These are phyloP conservation scores for Sarcophaga caerulescens DNA, from an alignment of 2,888 invertebrate genomes.

Conservation along the genomic window DNA sequence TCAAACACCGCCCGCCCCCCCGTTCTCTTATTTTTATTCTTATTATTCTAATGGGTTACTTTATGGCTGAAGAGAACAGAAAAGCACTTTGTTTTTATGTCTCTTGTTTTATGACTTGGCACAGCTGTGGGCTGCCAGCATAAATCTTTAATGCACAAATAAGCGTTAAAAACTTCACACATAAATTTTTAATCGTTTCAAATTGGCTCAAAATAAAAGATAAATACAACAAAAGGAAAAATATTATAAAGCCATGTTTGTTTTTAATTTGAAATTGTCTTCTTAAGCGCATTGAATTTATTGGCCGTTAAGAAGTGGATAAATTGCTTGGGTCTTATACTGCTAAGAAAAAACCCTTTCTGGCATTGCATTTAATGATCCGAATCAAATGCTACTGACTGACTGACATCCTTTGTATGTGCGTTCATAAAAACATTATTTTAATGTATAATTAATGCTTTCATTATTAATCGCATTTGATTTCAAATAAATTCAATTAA, in stretches of 20 bases:
- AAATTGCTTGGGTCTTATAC: too few relatives aligned
- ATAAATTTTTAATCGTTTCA: slow-evolving; percentile 15
- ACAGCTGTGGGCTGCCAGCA: neutral
- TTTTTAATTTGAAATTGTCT: too few relatives aligned
- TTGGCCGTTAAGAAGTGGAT: too few relatives aligned
- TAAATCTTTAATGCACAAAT: slow-evolving; percentile 4
- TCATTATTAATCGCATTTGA: too few relatives aligned
- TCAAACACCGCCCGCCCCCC: neutral
- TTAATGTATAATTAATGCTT: too few relatives aligned
- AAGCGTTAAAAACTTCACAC: slow-evolving; percentile 8
- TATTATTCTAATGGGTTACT: neutral
- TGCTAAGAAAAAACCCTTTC: too few relatives aligned
- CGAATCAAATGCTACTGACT: too few relatives aligned
- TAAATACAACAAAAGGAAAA: neutral
- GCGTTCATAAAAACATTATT: too few relatives aligned
- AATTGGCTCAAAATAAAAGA: neutral
- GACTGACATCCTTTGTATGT: too few relatives aligned
- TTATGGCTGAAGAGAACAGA: neutral
- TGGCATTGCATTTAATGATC: too few relatives aligned
- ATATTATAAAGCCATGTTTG: neutral
- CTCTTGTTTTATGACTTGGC: neutral
- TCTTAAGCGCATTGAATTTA: too few relatives aligned
- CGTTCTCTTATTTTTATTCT: neutral
- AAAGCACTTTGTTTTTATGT: neutral
- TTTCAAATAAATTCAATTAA: neutral